These are phyloP conservation scores for Antheraea mylitta DNA, from an alignment of 1,140 invertebrate species.

Conservation along the genomic window DNA sequence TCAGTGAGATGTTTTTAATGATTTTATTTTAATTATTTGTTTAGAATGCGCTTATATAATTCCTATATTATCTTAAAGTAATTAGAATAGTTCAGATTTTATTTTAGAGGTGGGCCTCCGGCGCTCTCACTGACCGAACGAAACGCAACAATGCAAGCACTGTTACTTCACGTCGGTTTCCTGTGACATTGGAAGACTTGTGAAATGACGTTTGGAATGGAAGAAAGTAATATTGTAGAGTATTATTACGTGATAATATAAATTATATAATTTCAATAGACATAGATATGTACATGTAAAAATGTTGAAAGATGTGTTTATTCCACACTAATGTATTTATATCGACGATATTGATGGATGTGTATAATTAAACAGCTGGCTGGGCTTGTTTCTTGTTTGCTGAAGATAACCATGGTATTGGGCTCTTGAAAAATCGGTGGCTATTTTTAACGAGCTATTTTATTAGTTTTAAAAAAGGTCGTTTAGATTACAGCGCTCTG, in stretches of 20 bases:
- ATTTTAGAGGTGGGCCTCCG: too few species aligned
- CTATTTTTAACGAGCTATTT: slow-evolving; percentile 75
- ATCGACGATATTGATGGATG: slow-evolving; percentile 59
- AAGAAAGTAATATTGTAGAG: too few species aligned
- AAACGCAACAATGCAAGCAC: too few species aligned
- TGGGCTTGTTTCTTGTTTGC: slow-evolving; percentile 58
- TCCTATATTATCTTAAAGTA: too few species aligned
- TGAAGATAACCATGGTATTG: slow-evolving; percentile 46
- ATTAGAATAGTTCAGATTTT: too few species aligned
- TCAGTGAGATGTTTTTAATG: background rate
- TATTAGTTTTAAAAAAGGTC: slow-evolving; percentile 76
- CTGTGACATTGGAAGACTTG: too few species aligned
- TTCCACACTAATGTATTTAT: slow-evolving; percentile 47
- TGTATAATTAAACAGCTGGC: slow-evolving; percentile 53
- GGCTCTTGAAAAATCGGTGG: slow-evolving; percentile 69
- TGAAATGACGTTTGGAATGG: too few species aligned
- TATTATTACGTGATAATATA: background rate
- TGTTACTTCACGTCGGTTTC: too few species aligned
- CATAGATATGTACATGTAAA: background rate
- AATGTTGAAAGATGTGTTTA: slow-evolving; percentile 4
- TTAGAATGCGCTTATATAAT: background rate
- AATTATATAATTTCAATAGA: background rate
- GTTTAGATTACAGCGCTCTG: slow-evolving; percentile 70
- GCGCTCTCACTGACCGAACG: too few species aligned
- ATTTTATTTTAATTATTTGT: slow-evolving; percentile 2